Base-by-base conservation (phyloP, 2,797 vertebrate species). In the Bradypodion pumilum region DNA sequence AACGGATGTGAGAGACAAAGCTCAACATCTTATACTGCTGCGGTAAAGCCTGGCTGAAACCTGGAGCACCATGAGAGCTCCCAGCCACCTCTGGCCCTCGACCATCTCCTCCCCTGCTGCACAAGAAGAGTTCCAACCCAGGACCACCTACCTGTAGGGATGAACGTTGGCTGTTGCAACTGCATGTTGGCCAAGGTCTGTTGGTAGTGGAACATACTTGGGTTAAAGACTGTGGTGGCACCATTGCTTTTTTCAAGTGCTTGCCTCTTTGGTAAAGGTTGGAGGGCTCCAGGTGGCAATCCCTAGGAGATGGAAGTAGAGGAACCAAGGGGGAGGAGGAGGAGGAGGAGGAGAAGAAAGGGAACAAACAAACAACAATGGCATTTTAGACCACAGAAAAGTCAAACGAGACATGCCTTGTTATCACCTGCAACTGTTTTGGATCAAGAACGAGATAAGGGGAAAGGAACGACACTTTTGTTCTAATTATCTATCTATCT, bases 161-260 rank as follows among this genome's bases (percentile, higher is more conserved):
- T 97, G 92, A 98, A 99, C 78, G 98, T 91, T 80, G 96, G 97
- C 94, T 98, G 98, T 13, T 95, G 96, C 86, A 97, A 94, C 91
- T 98, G 98, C 97, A 99, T 97, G 97, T 98, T 99, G 89, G 98
- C 96, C 95, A 99, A 96, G 94, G 98, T 97, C 96, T 98, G 98
- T 95, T 99, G 98, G 96, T 99, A 99, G 96, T 99, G 98, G 95
- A 98, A 99, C 97, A 99, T 96, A 95, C 94, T 97, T 93, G 97
- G 98, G 96, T 97, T 99, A 94, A 98, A 99, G 94, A 99, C 86
- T 27, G 97, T 96, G 70, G 97, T 95, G 91, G 96, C 97, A 92
- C 98, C 97, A 66, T 97, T 99, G 95, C 95, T 97, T 97, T 99
- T 99, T 94, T 99, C 98, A 95, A 98, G 91, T 91, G 97, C 95